These are phyloP conservation scores for Cairina moschata DNA, from an alignment of 2,113 vertebrate species.

Conservation along the genomic window DNA sequence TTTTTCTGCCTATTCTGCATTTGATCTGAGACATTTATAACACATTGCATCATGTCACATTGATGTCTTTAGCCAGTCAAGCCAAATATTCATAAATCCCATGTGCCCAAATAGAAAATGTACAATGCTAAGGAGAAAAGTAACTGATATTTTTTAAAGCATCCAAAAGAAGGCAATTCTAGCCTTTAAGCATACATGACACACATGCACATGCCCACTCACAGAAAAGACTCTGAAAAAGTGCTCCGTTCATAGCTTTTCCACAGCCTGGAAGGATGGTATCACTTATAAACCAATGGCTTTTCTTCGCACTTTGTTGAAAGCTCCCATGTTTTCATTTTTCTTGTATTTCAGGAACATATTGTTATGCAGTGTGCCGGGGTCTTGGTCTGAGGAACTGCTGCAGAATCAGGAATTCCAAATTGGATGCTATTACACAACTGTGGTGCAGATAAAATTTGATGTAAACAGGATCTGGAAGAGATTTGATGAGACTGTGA, in stretches of 20 bases:
- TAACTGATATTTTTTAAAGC: constrained; percentile 45
- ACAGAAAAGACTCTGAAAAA: background rate
- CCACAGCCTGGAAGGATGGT: background rate
- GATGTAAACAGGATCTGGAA: constrained; percentile 55
- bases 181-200: background rate
- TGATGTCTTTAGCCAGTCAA: constrained; percentile 67
- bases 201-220: background rate
- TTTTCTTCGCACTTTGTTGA: background rate
- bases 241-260: background rate
- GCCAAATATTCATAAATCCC: constrained; percentile 66
- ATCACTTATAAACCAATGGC: constrained; percentile 2
- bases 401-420: background rate
- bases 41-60: constrained; percentile 38
- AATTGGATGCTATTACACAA: background rate
- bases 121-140: constrained; percentile 22
- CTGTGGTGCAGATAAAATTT: constrained; percentile 6
- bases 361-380: background rate
- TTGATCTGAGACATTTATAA: constrained; percentile 64
- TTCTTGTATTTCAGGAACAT: constrained; percentile 1
- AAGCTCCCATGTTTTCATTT: constrained; percentile 32
- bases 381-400: background rate
- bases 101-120: constrained; percentile 43
- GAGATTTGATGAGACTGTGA: constrained; percentile 26
- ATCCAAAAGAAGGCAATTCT: background rate
- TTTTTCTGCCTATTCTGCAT: constrained; percentile 41